phyloP scores from a whole-genome alignment of 1,140 invertebrate genomes.

The Pseudomyrmex sp. region DNA sequence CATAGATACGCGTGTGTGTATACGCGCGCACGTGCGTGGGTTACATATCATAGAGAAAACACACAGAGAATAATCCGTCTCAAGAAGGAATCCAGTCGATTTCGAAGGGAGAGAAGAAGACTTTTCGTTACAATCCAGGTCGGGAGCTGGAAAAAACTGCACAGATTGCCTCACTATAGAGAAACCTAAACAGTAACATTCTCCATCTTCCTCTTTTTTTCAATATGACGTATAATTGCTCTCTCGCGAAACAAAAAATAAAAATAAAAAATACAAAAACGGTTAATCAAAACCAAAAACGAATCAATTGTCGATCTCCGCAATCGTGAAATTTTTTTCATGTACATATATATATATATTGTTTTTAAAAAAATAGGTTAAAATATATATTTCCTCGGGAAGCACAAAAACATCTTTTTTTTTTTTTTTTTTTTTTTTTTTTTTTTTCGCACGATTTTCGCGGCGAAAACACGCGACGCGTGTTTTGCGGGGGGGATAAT shows the following conservation, averaged over 20 bases:
- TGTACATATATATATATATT: too few species aligned
- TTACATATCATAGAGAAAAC: constrained; percentile 10
- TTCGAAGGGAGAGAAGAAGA: not conserved
- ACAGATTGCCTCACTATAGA: constrained; percentile 3
- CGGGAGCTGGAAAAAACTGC: constrained; percentile 31
- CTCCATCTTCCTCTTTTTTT: not conserved
- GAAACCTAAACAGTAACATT: constrained; percentile 29
- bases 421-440: not conserved
- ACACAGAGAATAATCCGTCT: constrained; percentile 32
- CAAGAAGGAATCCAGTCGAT: constrained; percentile 28
- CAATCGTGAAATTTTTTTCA: not conserved
- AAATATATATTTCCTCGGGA: constrained; percentile 11
- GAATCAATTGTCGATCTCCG: not conserved
- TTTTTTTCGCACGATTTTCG: constrained; percentile 2
- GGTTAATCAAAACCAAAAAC: constrained; percentile 6
- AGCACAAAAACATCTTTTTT: not conserved
- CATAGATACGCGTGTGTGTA: not conserved
- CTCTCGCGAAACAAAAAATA: too few species aligned
- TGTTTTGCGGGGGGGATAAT: constrained; percentile 10
- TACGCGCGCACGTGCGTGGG: constrained; percentile 4
- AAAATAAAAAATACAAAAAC: not conserved
- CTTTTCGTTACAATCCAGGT: constrained; percentile 38
- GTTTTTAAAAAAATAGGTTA: not conserved
- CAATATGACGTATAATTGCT: not conserved
- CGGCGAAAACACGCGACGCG: not conserved